A percentile compares a stretch with the other conserved stretches of the same genome.
These are phyloP conservation scores for Pangasius djambal DNA, from an alignment of 2,797 vertebrate genomes.

Conservation along the genomic window DNA sequence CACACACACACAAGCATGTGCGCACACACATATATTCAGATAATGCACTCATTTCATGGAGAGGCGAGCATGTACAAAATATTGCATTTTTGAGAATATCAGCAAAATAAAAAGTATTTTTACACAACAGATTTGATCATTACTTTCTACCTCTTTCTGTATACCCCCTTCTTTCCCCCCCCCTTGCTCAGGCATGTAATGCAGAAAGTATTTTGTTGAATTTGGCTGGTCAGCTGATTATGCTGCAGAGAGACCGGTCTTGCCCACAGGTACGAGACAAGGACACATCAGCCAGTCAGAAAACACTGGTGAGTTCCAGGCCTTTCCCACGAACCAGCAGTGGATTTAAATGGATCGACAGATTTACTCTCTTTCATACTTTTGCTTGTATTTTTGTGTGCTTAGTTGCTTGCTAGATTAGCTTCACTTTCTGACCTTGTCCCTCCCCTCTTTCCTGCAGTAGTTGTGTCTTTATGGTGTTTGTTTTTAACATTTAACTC, in stretches of 20 bases:
- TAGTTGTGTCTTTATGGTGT: background rate
- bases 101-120: background rate
- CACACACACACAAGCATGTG: background rate
- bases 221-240: slow-evolving; percentile 96
- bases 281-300: slow-evolving; percentile 84
- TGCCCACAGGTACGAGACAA: slow-evolving; percentile 96
- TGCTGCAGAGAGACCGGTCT: slow-evolving; percentile 96
- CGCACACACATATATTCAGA: slow-evolving; percentile 75
- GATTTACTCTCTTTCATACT: background rate
- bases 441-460: background rate
- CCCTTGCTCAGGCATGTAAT: slow-evolving; percentile 82
- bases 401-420: background rate
- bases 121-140: background rate
- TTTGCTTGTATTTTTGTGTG: background rate
- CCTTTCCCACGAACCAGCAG: background rate
- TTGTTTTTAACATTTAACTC: background rate
- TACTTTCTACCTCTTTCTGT: background rate
- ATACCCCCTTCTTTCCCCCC: too few relatives aligned
- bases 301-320: slow-evolving; percentile 87
- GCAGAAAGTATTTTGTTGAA: slow-evolving; percentile 99
- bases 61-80: background rate
- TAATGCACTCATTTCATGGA: background rate
- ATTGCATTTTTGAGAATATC: background rate
- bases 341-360: background rate
- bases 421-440: background rate